Percentiles rank a stretch among this genome's conserved stretches.
These are phyloP conservation scores for Dicrurus megarhynchus DNA, from an alignment of 2,113 vertebrate species.

Conservation along the genomic window DNA sequence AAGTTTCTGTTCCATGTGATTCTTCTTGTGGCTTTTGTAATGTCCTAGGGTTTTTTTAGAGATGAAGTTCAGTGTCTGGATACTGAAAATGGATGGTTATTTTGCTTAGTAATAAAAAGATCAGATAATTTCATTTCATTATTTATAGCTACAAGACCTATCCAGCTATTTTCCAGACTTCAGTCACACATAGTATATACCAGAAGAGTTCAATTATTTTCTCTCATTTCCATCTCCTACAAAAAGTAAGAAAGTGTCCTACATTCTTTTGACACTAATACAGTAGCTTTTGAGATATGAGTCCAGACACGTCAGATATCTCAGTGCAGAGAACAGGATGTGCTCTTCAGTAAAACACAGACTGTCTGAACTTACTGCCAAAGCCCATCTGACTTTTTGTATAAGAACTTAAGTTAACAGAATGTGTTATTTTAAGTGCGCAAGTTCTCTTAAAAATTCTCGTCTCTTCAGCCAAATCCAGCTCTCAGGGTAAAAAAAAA, in stretches of 20 bases:
- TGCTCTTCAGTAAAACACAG: background rate
- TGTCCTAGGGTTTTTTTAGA: background rate
- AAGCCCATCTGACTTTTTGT: constrained; percentile 5
- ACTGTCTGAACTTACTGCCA: constrained; percentile 40
- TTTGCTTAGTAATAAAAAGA: background rate
- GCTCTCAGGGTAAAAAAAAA: background rate
- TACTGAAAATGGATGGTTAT: background rate
- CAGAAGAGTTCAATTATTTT: background rate
- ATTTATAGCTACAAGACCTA: background rate
- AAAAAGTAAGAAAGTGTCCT: background rate
- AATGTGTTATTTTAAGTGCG: background rate
- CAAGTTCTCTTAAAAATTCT: background rate
- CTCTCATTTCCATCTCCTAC: background rate
- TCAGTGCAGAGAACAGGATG: constrained; percentile 3
- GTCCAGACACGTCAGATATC: constrained; percentile 23
- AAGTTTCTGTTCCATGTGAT: background rate
- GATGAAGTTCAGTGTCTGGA: background rate
- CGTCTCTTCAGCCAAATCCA: background rate
- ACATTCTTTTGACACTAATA: background rate
- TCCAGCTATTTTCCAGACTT: constrained; percentile 9
- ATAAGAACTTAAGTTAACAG: background rate
- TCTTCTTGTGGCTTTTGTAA: background rate
- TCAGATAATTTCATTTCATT: background rate
- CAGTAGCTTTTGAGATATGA: background rate
- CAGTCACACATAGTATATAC: background rate